Percentiles rank a stretch among this genome's conserved stretches.
Evolutionary conservation across 2,888 invertebrate genomes (phyloP).

Genomic region (Palloptera scutellata): DNA sequence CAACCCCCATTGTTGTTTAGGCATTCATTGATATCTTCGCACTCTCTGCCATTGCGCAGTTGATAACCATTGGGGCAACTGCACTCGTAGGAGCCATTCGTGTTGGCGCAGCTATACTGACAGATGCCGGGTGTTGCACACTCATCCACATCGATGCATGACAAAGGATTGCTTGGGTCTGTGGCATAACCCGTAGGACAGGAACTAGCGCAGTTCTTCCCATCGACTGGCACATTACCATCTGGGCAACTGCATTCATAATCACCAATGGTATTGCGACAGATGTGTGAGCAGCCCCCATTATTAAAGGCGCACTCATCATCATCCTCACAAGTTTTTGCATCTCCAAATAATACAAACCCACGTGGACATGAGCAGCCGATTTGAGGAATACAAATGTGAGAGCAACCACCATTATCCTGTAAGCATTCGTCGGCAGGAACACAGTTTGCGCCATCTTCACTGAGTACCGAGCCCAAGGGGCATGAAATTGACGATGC

Average conservation of each 20-base stretch:
- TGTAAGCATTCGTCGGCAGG: slow-evolving; percentile 66
- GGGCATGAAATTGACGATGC: slow-evolving; percentile 51
- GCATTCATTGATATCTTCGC: slow-evolving; percentile 69
- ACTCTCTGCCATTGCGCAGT: slow-evolving; percentile 64
- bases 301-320: slow-evolving; percentile 66
- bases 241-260: slow-evolving; percentile 66
- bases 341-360: slow-evolving; percentile 60
- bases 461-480: slow-evolving; percentile 52
- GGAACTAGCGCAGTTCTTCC: slow-evolving; percentile 50
- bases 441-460: slow-evolving; percentile 51
- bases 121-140: slow-evolving; percentile 68
- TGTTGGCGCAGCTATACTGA: slow-evolving; percentile 65
- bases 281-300: slow-evolving; percentile 59
- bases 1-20: slow-evolving; percentile 61
- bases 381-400: slow-evolving; percentile 59
- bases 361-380: slow-evolving; percentile 66
- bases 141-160: slow-evolving; percentile 66
- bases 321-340: slow-evolving; percentile 64
- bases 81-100: slow-evolving; percentile 68
- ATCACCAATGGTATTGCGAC: slow-evolving; percentile 66
- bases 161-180: slow-evolving; percentile 46
- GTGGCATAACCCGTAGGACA: slow-evolving; percentile 65
- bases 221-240: slow-evolving; percentile 66
- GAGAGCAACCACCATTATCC: slow-evolving; percentile 63
- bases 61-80: slow-evolving; percentile 69